A percentile compares a stretch with the other conserved stretches of the same genome.
Conservation (phyloP, 2,797 vertebrate genomes). For the Linurgus olivaceus region DNA sequence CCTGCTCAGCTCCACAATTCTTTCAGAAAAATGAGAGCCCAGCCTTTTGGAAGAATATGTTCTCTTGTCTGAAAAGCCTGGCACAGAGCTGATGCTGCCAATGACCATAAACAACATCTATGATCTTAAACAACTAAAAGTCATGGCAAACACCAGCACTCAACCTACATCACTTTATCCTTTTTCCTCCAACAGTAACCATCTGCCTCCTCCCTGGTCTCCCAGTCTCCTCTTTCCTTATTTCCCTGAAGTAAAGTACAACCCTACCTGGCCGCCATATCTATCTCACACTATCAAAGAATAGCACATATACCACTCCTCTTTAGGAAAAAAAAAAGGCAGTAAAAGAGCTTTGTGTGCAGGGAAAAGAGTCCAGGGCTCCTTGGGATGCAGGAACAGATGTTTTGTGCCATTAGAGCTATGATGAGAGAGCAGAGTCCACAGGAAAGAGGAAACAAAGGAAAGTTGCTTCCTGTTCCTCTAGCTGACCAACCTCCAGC, state of each 20-base stretch:
- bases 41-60: neutral
- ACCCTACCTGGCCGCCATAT: neutral
- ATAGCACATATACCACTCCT: neutral
- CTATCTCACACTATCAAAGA: neutral
- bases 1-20: neutral
- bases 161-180: neutral
- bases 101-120: neutral
- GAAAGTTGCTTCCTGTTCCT: neutral
- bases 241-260: neutral
- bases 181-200: neutral
- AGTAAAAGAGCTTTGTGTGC: neutral
- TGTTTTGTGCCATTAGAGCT: neutral
- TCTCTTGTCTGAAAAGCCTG: neutral
- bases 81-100: neutral
- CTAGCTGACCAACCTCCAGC: neutral
- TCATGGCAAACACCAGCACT: neutral
- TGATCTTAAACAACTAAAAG: neutral
- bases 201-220: neutral
- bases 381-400: neutral
- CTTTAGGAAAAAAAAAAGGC: neutral
- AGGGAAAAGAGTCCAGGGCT: neutral
- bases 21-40: neutral
- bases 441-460: neutral
- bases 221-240: neutral
- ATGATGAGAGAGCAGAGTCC: neutral